Evolutionary conservation across 2,797 vertebrate genomes (phyloP), one percentile per base, ranked within the genome.

Genomic region (Pteropus rufus): DNA sequence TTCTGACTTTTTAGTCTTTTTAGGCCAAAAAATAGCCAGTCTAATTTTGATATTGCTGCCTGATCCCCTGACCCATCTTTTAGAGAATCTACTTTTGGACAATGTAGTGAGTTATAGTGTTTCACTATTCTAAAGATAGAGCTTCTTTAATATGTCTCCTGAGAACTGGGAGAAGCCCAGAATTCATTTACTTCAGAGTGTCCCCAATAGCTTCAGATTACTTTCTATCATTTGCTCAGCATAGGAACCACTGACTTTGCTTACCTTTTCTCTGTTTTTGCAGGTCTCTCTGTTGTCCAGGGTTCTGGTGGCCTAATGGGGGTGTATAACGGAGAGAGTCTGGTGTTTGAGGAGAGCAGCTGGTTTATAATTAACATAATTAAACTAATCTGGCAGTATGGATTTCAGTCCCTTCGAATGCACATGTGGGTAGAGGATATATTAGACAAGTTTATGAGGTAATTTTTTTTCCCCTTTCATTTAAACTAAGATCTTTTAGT

Each of bases 361-460:
- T 99, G 99, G 99, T 99, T 98, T 85, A 95, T 99, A 29, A 56
- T 99, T 21, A 99, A 99, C 96, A 97, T 99, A 36, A 93, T 99
- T 21, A 99, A 99, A 81, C 97, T 99, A 93, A 97, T 99, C 36
- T 99, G 99, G 99, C 97, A 93, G 67, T 99, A 99, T 0, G 99
- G 99, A 18, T 98, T 99, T 80, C 99, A 99, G 94, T 98, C 99
- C 41, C 95, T 99, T 10, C 99, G 99, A 21, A 99, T 99, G 99
- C 98, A 99, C 96, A 99, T 99, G 98, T 99, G 99, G 99, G 99
- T 99, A 96, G 99, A 99, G 96, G 98, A 98, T 54, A 0, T 99
- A 86, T 83, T 99, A 93, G 99, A 99, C 98, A 99, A 99, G 96
- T 99, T 99, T 84, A 99, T 99, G 99, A 99, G 99, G 99, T 99